Base-by-base conservation (phyloP, 2,797 vertebrate species). In the Picus viridis region DNA sequence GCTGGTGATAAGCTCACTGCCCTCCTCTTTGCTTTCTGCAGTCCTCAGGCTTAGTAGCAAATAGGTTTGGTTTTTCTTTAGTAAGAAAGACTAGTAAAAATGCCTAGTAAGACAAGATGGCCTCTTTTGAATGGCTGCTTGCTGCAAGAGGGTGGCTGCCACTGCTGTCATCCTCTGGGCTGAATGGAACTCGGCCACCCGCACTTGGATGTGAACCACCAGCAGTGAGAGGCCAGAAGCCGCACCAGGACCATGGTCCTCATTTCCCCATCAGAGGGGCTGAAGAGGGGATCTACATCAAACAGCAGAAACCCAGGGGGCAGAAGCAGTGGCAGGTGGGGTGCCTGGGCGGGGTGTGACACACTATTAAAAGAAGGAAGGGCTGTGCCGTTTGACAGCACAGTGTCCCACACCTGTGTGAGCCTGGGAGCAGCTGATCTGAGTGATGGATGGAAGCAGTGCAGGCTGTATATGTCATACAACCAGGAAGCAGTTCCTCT, bases 321-420 rank as follows among this genome's bases (percentile, higher is more conserved):
- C 32, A 12, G 83, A 9, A 0, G 1, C 29, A 36, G 43, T 0
- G 0, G 34, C 32, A 16, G 27, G 53, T 3, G 41, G 58, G 19
- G 43, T 10, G 12, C 22, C 47, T 17, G 27, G 36, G 2, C 34
- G 58, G 16, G 39, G 12, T 39, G 39, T 10, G 12, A 3, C 10
- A 1, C 5, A 6, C 30, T 9, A 3, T 9, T 4, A 39, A 27
- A 57, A 12, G 0, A 8, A 56, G 6, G 0, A 8, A 56, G 6
- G 59, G 10, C 15, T 58, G 57, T 83, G 81, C n/a, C 1, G 1
- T 14, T 26, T 2, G 8, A 34, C 53, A 56, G 30, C n/a, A 4
- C 64, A 2, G 2, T 15, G 41, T n/a, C 4, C 59, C 17, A 13
- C 54, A 10, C 1, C 49, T 12, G 24, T 17, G 17, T 0, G 0